phyloP scores from a whole-genome alignment of 2,113 vertebrate genomes.

The Columba livia region DNA sequence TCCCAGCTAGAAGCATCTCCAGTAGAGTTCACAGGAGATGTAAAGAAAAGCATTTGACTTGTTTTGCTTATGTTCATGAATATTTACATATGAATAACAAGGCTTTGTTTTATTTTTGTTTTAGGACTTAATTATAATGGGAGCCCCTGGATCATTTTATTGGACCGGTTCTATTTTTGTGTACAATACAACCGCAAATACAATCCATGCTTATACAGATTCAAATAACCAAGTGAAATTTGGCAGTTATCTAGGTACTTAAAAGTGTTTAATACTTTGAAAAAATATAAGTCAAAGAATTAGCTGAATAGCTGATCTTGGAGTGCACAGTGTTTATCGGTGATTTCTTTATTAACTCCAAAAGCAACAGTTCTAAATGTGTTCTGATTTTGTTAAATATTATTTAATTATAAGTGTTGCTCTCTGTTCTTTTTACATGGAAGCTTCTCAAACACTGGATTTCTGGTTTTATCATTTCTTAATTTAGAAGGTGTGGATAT shows the following conservation, averaged over 20 bases:
- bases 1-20: not conserved
- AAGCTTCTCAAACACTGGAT: not conserved
- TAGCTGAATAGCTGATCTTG: not conserved
- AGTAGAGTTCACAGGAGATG: not conserved
- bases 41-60: not conserved
- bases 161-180: conserved; percentile 94
- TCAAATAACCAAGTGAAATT: conserved; percentile 79
- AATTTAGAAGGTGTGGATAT: not conserved
- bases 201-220: conserved; percentile 80
- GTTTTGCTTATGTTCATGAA: not conserved
- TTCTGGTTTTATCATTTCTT: not conserved
- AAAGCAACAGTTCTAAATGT: not conserved
- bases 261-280: not conserved
- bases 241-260: conserved; percentile 92
- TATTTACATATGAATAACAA: not conserved
- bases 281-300: not conserved
- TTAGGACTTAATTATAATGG: conserved; percentile 94
- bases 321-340: not conserved
- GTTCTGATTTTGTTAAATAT: not conserved
- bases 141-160: conserved; percentile 90
- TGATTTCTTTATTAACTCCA: not conserved
- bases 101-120: conserved; percentile 46
- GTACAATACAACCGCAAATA: conserved; percentile 80
- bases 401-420: not conserved
- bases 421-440: not conserved